A percentile compares a stretch with the other conserved stretches of the same genome.
Evolutionary conservation across 2,113 vertebrate genomes (phyloP).

Genomic region (Dermatemys mawii): DNA sequence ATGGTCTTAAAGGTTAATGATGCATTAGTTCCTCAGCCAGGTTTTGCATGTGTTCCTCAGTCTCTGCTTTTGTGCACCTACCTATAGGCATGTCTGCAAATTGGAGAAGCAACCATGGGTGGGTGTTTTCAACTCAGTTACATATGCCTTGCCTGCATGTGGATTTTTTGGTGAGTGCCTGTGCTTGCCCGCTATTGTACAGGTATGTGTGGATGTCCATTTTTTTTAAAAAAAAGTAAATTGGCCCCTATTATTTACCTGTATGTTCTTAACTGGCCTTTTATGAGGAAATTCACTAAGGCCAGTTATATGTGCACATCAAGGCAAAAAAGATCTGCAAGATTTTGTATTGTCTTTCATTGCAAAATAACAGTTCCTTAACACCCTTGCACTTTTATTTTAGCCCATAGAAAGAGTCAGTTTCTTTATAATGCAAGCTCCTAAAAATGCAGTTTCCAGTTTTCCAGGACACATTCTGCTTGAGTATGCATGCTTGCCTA

Average conservation of each 20-base stretch:
- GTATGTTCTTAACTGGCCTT: not conserved
- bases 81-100: not conserved
- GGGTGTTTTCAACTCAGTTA: not conserved
- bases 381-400: rapidly evolving
- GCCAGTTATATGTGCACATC: no score
- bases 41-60: rapidly evolving
- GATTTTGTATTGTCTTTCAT: not conserved
- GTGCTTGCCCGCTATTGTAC: no score
- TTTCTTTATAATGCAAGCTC: not conserved
- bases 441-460: not conserved
- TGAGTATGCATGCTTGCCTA: not conserved
- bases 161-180: not conserved
- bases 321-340: no score
- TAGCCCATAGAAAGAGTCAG: not conserved
- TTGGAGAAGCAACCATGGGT: not conserved
- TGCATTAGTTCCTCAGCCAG: not conserved
- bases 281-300: no score
- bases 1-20: not conserved
- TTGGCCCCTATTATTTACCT: not conserved
- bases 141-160: not conserved
- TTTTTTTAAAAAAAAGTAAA: not conserved
- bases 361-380: not conserved
- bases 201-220: not conserved
- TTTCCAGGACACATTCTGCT: not conserved
- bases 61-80: not conserved